Conservation (phyloP, 2,888 invertebrate species). For the Philopedon plagiatum region DNA sequence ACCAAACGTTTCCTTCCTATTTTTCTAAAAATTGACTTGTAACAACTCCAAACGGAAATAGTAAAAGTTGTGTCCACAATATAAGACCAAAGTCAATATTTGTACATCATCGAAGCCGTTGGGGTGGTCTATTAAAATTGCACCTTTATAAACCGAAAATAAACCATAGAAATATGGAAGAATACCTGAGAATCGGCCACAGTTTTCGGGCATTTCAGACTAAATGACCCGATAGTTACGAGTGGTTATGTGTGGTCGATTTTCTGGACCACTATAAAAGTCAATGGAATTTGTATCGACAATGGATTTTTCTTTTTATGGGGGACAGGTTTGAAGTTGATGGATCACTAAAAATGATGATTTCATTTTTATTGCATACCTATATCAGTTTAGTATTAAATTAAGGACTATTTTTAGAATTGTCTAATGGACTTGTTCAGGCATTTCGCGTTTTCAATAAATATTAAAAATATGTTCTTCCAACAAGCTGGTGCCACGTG, state of each 20-base stretch:
- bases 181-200: constrained; percentile 7
- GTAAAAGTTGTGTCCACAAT: constrained; percentile 16
- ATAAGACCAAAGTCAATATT: constrained; percentile 30
- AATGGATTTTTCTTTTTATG: not conserved
- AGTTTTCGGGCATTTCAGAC: not conserved
- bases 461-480: no score
- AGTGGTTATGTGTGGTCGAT: constrained; percentile 24
- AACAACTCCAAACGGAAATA: constrained; percentile 22
- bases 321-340: not conserved
- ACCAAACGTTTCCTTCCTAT: constrained; percentile 8
- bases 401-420: no score
- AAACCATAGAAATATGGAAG: not conserved
- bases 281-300: not conserved
- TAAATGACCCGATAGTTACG: constrained; percentile 1
- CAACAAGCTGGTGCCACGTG: no score
- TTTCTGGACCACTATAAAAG: constrained; percentile 12
- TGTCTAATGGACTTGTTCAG: no score
- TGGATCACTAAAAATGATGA: no score
- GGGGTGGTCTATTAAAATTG: constrained; percentile 34
- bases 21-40: constrained; percentile 32
- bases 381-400: not conserved
- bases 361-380: not conserved
- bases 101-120: constrained; percentile 23
- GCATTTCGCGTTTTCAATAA: no score
- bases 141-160: constrained; percentile 14